Evolutionary conservation across 2,797 vertebrate genomes (phyloP).

Genomic region (Siniperca scherzeri): DNA sequence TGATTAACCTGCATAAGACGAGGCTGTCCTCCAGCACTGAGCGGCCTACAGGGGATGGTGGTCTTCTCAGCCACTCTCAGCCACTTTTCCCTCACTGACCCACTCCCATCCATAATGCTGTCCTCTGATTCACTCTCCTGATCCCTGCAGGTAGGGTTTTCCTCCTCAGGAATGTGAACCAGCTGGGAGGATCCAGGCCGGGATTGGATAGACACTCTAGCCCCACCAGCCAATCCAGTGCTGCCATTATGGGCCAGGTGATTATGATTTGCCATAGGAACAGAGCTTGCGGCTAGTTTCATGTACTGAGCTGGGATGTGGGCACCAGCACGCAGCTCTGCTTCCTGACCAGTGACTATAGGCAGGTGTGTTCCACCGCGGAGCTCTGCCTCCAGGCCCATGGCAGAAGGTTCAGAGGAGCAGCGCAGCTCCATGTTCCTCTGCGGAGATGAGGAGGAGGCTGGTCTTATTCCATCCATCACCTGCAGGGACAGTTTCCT

Average conservation of each 20-base stretch:
- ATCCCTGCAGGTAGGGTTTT: constrained; percentile 81
- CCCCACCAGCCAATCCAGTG: constrained; percentile 87
- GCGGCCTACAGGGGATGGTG: constrained; percentile 89
- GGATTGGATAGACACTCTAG: constrained; percentile 92
- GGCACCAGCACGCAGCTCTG: constrained; percentile 75
- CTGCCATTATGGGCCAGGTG: constrained; percentile 75
- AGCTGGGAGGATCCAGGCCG: constrained; percentile 95
- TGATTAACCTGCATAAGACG: constrained; percentile 92
- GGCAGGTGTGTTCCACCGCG: constrained; percentile 77
- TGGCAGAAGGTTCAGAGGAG: constrained; percentile 91
- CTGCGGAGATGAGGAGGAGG: constrained; percentile 89
- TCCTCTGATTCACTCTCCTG: constrained; percentile 84
- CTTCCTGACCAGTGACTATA: constrained; percentile 84
- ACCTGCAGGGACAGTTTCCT: constrained; percentile 94
- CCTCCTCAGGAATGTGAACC: constrained; percentile 96
- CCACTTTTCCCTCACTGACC: constrained; percentile 95
- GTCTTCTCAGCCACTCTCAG: constrained; percentile 95
- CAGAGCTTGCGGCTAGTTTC: constrained; percentile 83
- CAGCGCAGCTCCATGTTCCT: constrained; percentile 92
- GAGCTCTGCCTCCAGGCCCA: constrained; percentile 86
- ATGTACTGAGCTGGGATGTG: constrained; percentile 83
- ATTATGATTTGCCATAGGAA: constrained; percentile 89
- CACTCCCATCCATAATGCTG: constrained; percentile 81
- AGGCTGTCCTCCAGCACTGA: constrained; percentile 89
- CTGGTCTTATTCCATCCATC: constrained; percentile 89